These are phyloP conservation scores for Drosophila kepulauana DNA, from an alignment of 1,140 invertebrate genomes.

Conservation along the genomic window DNA sequence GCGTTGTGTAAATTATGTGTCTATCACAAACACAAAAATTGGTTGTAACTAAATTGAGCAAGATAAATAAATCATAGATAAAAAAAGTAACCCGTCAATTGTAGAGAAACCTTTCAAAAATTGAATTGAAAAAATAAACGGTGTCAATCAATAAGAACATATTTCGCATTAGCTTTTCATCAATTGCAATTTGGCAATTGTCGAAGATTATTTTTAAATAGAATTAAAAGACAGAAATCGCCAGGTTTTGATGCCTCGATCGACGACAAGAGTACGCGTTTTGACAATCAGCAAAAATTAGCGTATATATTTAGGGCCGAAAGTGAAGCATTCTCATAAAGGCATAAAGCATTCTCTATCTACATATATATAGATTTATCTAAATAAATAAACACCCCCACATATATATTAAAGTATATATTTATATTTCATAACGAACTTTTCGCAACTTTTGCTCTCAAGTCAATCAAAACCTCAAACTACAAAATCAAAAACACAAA, in stretches of 20 bases:
- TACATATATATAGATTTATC: constrained; percentile 30
- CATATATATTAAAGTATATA: constrained; percentile 24
- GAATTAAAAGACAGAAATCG: constrained; percentile 53
- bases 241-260: constrained; percentile 59
- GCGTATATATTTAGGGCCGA: constrained; percentile 70
- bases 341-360: constrained; percentile 18
- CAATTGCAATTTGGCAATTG: constrained; percentile 10
- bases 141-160: constrained; percentile 61
- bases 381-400: constrained; percentile 35
- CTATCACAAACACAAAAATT: constrained; percentile 35
- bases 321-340: constrained; percentile 43
- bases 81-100: constrained; percentile 62
- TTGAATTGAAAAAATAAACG: constrained; percentile 33
- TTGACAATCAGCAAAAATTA: constrained; percentile 85
- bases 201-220: constrained; percentile 37
- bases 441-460: constrained; percentile 72
- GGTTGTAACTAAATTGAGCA: constrained; percentile 47
- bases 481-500: constrained; percentile 10
- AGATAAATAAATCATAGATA: constrained; percentile 10
- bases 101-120: constrained; percentile 38
- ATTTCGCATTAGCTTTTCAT: constrained; percentile 35
- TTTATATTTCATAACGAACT: constrained; percentile 68
- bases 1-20: constrained; percentile 20
- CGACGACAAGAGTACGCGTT: constrained; percentile 84
- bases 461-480: constrained; percentile 68